Conservation (phyloP, 30 jellyfish, hydroid and myxozoan genomes). For the Rhopilema esculentum region DNA sequence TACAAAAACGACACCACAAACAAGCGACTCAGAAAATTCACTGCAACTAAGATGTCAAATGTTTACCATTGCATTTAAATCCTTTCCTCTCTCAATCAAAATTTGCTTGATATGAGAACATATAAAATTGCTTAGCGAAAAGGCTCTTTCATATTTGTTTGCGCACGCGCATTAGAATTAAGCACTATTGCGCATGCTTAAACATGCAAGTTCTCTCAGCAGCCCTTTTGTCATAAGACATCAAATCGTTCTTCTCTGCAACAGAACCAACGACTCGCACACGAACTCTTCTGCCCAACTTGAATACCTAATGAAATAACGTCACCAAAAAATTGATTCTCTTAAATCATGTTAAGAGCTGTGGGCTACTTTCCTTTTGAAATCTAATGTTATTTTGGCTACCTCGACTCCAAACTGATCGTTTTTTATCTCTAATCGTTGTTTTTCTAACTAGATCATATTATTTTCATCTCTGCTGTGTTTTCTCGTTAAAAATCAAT, state of each 20-base stretch:
- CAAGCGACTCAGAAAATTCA: too few relatives aligned
- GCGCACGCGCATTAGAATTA: too few relatives aligned
- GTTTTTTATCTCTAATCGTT: not conserved
- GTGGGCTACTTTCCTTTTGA: not conserved
- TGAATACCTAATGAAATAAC: not conserved
- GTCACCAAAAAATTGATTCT: not conserved
- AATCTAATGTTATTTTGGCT: not conserved
- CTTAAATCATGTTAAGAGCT: not conserved
- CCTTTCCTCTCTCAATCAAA: too few relatives aligned
- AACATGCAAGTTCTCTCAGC: not conserved
- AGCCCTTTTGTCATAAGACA: not conserved
- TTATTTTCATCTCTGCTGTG: not conserved
- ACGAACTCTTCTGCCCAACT: not conserved
- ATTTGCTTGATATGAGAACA: too few relatives aligned
- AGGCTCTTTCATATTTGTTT: not conserved
- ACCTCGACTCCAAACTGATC: not conserved
- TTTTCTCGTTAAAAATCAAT: too few relatives aligned
- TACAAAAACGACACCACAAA: too few relatives aligned
- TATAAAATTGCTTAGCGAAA: too few relatives aligned
- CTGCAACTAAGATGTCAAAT: too few relatives aligned
- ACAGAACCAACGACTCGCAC: too few relatives aligned
- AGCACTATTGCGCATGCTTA: too few relatives aligned
- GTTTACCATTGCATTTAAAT: too few relatives aligned
- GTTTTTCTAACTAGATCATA: not conserved
- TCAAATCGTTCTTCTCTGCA: too few relatives aligned